Evolutionary conservation across 2,888 invertebrate species (phyloP).

Genomic region (Zaprionus bogoriensis): DNA sequence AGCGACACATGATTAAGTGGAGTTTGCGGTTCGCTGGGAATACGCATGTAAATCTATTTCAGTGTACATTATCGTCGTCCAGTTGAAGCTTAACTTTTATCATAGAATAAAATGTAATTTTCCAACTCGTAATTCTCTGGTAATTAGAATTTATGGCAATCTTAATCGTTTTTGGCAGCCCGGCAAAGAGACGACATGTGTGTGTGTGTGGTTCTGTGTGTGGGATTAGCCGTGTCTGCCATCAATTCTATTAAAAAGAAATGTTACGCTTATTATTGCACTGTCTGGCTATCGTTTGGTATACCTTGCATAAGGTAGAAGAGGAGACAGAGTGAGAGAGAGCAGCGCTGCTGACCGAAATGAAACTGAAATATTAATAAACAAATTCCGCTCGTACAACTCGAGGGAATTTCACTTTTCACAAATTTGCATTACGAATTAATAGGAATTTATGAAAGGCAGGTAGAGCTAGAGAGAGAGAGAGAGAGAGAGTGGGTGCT

Average conservation of each 20-base stretch:
- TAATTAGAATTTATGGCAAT: slow-evolving; percentile 77
- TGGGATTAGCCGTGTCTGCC: slow-evolving; percentile 11
- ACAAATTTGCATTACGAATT: slow-evolving; percentile 75
- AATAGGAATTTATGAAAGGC: slow-evolving; percentile 70
- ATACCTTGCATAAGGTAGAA: slow-evolving; percentile 29
- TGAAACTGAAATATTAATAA: slow-evolving; percentile 73
- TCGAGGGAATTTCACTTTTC: slow-evolving; percentile 37
- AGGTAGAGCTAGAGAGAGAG: neutral
- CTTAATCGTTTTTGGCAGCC: slow-evolving; percentile 73
- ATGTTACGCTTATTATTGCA: slow-evolving; percentile 20
- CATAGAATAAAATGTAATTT: slow-evolving; percentile 79
- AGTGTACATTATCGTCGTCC: slow-evolving; percentile 75
- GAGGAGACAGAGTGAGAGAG: slow-evolving; percentile 5
- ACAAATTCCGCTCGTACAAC: slow-evolving; percentile 40
- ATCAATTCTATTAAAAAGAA: slow-evolving; percentile 47
- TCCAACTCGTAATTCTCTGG: slow-evolving; percentile 78
- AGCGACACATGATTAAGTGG: slow-evolving; percentile 75
- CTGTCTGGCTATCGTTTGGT: neutral
- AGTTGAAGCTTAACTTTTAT: slow-evolving; percentile 79
- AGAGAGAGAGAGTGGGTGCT: neutral
- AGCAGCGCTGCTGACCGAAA: slow-evolving; percentile 22
- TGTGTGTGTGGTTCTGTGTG: neutral
- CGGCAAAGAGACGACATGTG: neutral
- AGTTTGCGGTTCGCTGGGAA: slow-evolving; percentile 73
- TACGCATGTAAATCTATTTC: slow-evolving; percentile 77